Conservation (phyloP, 1,140 invertebrate genomes). For the Melipona quadrifasciata region DNA sequence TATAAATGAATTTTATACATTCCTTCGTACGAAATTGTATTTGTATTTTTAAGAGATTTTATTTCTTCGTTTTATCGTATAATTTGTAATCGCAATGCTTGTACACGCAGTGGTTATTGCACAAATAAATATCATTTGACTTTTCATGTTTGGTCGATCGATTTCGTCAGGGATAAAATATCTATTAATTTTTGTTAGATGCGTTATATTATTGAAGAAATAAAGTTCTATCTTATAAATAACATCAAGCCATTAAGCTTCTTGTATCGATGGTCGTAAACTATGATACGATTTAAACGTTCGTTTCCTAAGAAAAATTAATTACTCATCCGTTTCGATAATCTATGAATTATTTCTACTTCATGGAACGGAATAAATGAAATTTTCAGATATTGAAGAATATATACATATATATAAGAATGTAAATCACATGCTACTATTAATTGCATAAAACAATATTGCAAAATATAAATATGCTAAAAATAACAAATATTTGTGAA, state of each 20-base stretch:
- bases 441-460: background rate
- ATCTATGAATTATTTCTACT: background rate
- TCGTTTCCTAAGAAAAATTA: background rate
- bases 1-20: slow-evolving; percentile 1
- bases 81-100: background rate
- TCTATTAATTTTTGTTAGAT: background rate
- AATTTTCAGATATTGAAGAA: no score
- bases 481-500: background rate
- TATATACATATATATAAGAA: background rate
- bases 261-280: slow-evolving; percentile 6
- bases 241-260: background rate
- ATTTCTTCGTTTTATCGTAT: background rate
- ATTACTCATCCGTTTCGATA: background rate
- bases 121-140: slow-evolving; percentile 18
- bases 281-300: background rate
- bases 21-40: slow-evolving; percentile 4
- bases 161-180: background rate
- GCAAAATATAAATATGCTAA: background rate
- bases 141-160: slow-evolving; percentile 8
- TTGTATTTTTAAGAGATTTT: no score
- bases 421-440: background rate
- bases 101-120: background rate
- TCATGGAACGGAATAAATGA: background rate
- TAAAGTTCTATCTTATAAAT: background rate
- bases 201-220: slow-evolving; percentile 49